Percentiles rank a stretch among this genome's conserved stretches.
phyloP scores from a whole-genome alignment of 2,888 invertebrate species.

The Polymixis flavicincta region DNA sequence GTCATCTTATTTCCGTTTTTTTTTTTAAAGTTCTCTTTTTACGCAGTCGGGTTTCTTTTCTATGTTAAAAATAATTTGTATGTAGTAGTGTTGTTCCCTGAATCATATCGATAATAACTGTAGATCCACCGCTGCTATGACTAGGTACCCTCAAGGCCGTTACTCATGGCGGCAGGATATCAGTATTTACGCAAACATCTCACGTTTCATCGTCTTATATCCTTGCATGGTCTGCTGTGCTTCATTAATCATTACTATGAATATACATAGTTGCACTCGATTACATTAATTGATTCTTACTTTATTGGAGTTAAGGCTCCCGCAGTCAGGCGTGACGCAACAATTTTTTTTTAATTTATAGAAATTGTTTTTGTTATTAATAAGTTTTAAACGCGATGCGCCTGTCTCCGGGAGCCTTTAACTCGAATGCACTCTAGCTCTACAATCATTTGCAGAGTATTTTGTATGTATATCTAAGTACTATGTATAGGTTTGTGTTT shows the following conservation, averaged over 20 bases:
- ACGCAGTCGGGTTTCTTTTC: too few species aligned
- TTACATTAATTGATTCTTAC: conserved; percentile 4
- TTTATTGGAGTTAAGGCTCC: neutral
- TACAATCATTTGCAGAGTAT: neutral
- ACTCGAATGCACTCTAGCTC: neutral
- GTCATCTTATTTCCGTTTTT: too few species aligned
- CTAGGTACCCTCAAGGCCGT: conserved; percentile 53
- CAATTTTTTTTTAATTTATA: too few species aligned
- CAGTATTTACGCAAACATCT: conserved; percentile 52
- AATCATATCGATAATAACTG: neutral
- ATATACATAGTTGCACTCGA: conserved; percentile 21
- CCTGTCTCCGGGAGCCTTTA: too few species aligned
- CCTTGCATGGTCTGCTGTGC: conserved; percentile 27
- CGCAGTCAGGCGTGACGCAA: too few species aligned
- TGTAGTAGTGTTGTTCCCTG: neutral
- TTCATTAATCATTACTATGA: conserved; percentile 22
- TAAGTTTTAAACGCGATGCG: too few species aligned
- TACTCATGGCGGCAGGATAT: conserved; percentile 59
- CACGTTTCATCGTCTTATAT: conserved; percentile 55
- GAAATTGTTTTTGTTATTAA: too few species aligned
- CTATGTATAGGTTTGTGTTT: neutral
- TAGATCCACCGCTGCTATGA: conserved; percentile 28
- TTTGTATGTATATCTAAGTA: neutral
- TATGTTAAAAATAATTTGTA: neutral
- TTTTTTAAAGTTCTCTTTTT: too few species aligned